phyloP scores from a whole-genome alignment of 92 coral and sea anemone species.

The Porites rus region DNA sequence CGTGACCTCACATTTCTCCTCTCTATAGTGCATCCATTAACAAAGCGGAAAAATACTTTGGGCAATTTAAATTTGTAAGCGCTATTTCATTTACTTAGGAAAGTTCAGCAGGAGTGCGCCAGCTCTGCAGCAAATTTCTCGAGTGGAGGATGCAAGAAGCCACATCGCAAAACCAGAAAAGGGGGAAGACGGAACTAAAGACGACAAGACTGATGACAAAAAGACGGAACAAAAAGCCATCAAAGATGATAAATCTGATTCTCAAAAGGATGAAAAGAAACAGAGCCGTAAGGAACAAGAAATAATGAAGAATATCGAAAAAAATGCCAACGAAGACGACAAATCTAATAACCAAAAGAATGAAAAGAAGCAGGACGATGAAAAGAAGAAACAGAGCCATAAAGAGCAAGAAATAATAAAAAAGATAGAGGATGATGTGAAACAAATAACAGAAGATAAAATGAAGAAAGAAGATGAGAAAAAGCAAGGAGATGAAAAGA shows the following conservation, averaged over 20 bases:
- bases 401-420: conserved; percentile 30
- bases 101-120: conserved; percentile 16
- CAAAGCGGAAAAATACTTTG: too few species aligned
- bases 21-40: too few species aligned
- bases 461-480: background rate
- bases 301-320: conserved; percentile 12
- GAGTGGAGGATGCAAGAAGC: conserved; percentile 63
- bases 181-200: conserved; percentile 30
- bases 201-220: conserved; percentile 44
- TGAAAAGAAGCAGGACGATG: conserved; percentile 5
- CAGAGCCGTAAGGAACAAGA: conserved; percentile 13
- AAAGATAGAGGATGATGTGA: conserved; percentile 28
- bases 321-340: conserved; percentile 31
- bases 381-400: conserved; percentile 14
- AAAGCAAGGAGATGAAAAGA: conserved; percentile 13
- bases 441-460: conserved; percentile 21
- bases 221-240: conserved; percentile 26
- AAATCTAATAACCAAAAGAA: too few species aligned
- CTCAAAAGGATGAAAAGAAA: background rate
- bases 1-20: too few species aligned
- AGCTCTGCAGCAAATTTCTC: conserved; percentile 36
- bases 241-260: conserved; percentile 29
- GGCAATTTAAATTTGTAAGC: too few species aligned
- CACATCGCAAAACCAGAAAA: conserved; percentile 60
- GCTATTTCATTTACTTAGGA: background rate